Conservation (phyloP, 53 echinoderm and acorn worm species). For the Luidia sarsii region DNA sequence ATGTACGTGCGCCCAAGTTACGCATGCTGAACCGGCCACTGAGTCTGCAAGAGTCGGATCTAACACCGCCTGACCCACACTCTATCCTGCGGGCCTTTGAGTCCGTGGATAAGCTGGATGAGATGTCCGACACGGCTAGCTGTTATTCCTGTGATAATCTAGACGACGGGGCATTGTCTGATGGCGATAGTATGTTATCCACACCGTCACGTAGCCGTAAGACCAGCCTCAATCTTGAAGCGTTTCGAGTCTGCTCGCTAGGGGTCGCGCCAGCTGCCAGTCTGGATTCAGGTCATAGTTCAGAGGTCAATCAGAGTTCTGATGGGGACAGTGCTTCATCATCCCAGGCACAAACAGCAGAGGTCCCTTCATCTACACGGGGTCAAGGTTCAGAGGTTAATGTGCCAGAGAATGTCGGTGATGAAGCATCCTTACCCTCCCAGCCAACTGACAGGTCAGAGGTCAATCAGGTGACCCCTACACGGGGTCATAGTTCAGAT, state of each 20-base stretch:
- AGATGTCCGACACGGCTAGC: constrained; percentile 84
- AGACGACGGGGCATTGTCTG: constrained; percentile 16
- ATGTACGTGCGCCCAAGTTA: constrained; percentile 37
- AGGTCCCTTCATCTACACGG: neutral
- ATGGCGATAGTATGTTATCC: constrained; percentile 7
- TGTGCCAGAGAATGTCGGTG: neutral
- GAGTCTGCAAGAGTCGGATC: constrained; percentile 42
- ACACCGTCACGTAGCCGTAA: constrained; percentile 13
- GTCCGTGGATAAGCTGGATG: constrained; percentile 85
- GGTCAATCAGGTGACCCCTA: neutral
- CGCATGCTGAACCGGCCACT: constrained; percentile 51
- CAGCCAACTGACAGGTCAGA: neutral
- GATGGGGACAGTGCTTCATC: neutral
- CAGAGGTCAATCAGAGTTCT: neutral
- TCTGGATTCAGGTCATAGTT: neutral
- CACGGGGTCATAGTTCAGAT: constrained; percentile 16
- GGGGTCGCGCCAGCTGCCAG: too few species aligned
- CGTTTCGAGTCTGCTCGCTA: neutral
- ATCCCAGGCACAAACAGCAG: neutral
- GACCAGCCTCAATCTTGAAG: neutral
- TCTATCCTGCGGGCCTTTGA: constrained; percentile 61
- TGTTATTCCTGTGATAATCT: constrained; percentile 27
- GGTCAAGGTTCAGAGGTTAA: neutral
- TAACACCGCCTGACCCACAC: constrained; percentile 67
- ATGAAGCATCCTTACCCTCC: neutral